Conservation (phyloP, 2,888 invertebrate genomes). For the Odontomyia ornata region DNA sequence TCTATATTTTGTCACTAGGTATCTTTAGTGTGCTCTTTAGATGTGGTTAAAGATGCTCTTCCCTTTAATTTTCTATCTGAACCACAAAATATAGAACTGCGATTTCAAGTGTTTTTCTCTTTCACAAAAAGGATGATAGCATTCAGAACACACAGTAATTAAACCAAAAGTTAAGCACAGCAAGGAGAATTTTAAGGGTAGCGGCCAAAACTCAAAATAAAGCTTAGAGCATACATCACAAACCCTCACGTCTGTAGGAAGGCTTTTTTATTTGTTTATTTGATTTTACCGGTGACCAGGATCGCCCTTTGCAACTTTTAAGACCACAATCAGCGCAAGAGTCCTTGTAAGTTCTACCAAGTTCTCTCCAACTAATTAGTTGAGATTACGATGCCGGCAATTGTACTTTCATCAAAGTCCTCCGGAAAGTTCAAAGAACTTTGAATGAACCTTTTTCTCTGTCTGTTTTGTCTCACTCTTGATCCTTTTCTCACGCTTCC, state of each 20-base stretch:
- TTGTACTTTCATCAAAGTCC: too few species aligned
- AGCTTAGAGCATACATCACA: slow-evolving; percentile 13
- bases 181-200: background rate
- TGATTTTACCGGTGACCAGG: slow-evolving; percentile 2
- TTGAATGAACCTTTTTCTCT: too few species aligned
- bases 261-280: slow-evolving; percentile 2
- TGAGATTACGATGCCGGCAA: too few species aligned
- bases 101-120: background rate
- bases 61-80: background rate
- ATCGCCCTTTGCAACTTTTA: background rate
- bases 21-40: background rate
- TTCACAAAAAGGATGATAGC: too few species aligned
- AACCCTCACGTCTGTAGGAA: slow-evolving; percentile 19
- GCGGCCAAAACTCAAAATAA: slow-evolving; percentile 5
- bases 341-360: too few species aligned
- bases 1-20: too few species aligned
- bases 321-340: too few species aligned
- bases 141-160: too few species aligned
- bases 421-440: too few species aligned
- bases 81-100: background rate
- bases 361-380: too few species aligned
- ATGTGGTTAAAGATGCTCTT: background rate
- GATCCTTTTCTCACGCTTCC: too few species aligned
- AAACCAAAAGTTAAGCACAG: background rate
- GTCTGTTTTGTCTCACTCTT: too few species aligned